Percentiles rank a stretch among this genome's conserved stretches.
These are phyloP conservation scores for Gymnocephalus cernua DNA, from an alignment of 2,113 vertebrate species.

Conservation along the genomic window DNA sequence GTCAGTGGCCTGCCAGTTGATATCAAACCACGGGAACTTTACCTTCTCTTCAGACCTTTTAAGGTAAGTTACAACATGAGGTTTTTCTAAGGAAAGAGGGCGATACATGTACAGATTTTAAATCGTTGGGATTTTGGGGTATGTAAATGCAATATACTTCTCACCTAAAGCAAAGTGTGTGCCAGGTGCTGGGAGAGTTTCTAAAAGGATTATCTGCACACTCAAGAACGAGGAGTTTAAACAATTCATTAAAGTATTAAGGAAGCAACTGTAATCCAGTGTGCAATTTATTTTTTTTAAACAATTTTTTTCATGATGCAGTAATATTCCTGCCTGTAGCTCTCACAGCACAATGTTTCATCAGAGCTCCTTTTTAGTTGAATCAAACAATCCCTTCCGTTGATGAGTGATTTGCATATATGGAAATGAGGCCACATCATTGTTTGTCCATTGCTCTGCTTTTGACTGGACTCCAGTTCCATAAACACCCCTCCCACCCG, in stretches of 20 bases:
- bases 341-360: neutral
- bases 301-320: neutral
- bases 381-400: conserved; percentile 8
- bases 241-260: conserved; percentile 4
- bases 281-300: neutral
- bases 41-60: conserved; percentile 97
- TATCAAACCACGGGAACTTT: conserved; percentile 97
- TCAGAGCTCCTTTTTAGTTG: conserved; percentile 10
- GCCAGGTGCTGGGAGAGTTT: conserved; percentile 10
- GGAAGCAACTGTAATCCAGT: neutral
- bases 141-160: neutral
- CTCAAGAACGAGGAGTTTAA: neutral
- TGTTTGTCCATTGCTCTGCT: conserved; percentile 59
- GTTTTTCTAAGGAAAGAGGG: neutral
- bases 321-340: neutral
- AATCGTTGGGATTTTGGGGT: neutral
- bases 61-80: conserved; percentile 85
- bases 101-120: neutral
- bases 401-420: conserved; percentile 71
- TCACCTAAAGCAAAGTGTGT: neutral
- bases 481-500: conserved; percentile 73
- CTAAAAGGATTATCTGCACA: conserved; percentile 15
- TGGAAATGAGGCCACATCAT: conserved; percentile 79
- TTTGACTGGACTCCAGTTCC: conserved; percentile 48
- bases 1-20: conserved; percentile 98